These are phyloP conservation scores for Spodoptera exigua DNA, from an alignment of 2,888 invertebrate genomes.

Conservation along the genomic window DNA sequence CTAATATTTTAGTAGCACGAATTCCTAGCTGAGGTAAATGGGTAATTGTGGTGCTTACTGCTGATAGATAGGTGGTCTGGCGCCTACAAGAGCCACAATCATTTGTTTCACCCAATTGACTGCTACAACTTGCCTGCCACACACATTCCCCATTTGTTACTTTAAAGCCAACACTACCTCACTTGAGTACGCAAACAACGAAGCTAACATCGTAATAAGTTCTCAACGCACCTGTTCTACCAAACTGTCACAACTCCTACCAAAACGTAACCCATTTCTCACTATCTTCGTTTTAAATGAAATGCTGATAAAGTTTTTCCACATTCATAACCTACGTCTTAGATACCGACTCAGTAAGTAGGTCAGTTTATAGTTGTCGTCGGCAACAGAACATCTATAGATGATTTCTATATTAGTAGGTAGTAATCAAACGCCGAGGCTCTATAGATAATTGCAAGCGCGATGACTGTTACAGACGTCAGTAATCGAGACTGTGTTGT, in stretches of 20 bases:
- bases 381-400: slow-evolving; percentile 37
- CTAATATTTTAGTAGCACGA: slow-evolving; percentile 48
- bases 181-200: slow-evolving; percentile 3
- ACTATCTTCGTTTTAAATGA: slow-evolving; percentile 20
- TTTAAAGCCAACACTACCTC: slow-evolving; percentile 25
- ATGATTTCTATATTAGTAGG: slow-evolving; percentile 48
- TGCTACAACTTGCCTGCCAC: slow-evolving; percentile 39
- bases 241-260: slow-evolving; percentile 1
- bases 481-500: slow-evolving; percentile 48
- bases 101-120: slow-evolving; percentile 54
- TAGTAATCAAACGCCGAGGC: slow-evolving; percentile 44
- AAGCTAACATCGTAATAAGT: slow-evolving; percentile 10
- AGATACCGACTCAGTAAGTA: slow-evolving; percentile 27
- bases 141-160: slow-evolving; percentile 44
- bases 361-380: slow-evolving; percentile 34
- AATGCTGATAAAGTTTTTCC: slow-evolving; percentile 17
- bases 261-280: slow-evolving; percentile 18
- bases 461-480: slow-evolving; percentile 43
- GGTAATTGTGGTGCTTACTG: slow-evolving; percentile 51
- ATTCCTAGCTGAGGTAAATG: slow-evolving; percentile 51
- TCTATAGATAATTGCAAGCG: slow-evolving; percentile 51
- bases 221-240: slow-evolving; percentile 10
- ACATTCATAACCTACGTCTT: slow-evolving; percentile 20
- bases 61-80: slow-evolving; percentile 43
- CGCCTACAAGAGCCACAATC: slow-evolving; percentile 41